phyloP scores from a whole-genome alignment of 2,113 vertebrate genomes.

The Hiodon alosoides region DNA sequence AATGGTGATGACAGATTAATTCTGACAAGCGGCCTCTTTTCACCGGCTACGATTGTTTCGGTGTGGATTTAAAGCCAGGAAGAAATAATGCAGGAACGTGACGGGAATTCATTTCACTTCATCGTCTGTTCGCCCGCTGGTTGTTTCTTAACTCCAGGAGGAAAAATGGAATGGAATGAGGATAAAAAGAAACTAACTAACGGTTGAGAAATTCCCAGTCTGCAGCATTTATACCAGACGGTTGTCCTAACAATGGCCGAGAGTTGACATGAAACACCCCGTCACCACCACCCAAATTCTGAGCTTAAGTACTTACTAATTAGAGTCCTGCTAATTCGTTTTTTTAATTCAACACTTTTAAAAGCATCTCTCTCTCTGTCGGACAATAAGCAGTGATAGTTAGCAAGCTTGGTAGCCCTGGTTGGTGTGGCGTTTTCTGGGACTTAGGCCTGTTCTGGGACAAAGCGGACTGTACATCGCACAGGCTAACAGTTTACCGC shows the following conservation, averaged over 20 bases:
- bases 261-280: neutral
- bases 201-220: neutral
- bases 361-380: neutral
- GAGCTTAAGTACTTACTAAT: too few species aligned
- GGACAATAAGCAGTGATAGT: neutral
- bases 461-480: too few species aligned
- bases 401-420: too few species aligned
- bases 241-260: neutral
- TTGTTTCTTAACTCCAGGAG: constrained; percentile 7
- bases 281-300: too few species aligned
- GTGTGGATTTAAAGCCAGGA: constrained; percentile 25
- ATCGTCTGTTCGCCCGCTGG: neutral
- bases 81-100: constrained; percentile 17
- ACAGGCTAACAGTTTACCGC: too few species aligned
- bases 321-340: too few species aligned
- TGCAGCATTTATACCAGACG: neutral
- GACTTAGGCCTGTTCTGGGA: too few species aligned
- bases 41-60: constrained; percentile 26
- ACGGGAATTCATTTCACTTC: constrained; percentile 17
- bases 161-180: neutral
- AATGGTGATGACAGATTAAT: constrained; percentile 19
- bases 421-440: too few species aligned
- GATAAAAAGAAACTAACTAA: neutral
- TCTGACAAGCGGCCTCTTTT: constrained; percentile 24
- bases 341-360: neutral